Evolutionary conservation across 2,888 invertebrate species (phyloP), one percentile per base, ranked within the genome.

Genomic region (Oxyteleia sp.): DNA sequence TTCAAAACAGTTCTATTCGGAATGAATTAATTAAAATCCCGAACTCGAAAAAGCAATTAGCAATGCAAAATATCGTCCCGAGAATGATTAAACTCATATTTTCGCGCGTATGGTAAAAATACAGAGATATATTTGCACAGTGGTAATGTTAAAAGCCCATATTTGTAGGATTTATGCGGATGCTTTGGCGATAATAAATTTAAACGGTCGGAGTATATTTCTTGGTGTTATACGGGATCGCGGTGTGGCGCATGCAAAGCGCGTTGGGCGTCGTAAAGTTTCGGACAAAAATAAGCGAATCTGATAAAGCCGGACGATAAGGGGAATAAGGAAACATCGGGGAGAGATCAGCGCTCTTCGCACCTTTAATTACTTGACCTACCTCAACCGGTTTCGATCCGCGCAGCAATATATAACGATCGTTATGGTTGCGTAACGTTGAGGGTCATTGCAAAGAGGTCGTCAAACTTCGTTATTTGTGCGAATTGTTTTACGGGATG

Each of bases 341-440:
- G 74, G 53, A 32, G 43, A 72, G 55, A 57, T 38, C 53, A 41
- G 13, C 13, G 72, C 41, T 61, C 55, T 75, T 82, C 68, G 74
- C 78, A 81, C 85, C 80, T 85, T 85, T 85, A 85, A 83, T 85
- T 85, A 80, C 82, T 71, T 71, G 78, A 78, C 83, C 78, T 85
- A 71, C 75, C 83, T 74, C 71, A 78, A 83, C 85, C 83, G 85
- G 81, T 83, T 80, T 74, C 74, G 57, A 80, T 68, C 26, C 63
- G 35, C 41, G 71, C 63, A 68, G 35, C 64, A 78, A 84, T 82
- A 74, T 63, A 64, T 59, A 49, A 55, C 69, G 76, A 74, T 82
- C 82, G 80, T 85, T 80, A 83, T 68, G 76, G 35, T 76, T 83
- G 80, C 76, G 38, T 74, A 72, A 80, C 75, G 23, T 26, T 45